A percentile compares a stretch with the other conserved stretches of the same genome.
These are phyloP conservation scores for Rhagophthalmus giganteus DNA, from an alignment of 2,888 invertebrate species.

Conservation along the genomic window DNA sequence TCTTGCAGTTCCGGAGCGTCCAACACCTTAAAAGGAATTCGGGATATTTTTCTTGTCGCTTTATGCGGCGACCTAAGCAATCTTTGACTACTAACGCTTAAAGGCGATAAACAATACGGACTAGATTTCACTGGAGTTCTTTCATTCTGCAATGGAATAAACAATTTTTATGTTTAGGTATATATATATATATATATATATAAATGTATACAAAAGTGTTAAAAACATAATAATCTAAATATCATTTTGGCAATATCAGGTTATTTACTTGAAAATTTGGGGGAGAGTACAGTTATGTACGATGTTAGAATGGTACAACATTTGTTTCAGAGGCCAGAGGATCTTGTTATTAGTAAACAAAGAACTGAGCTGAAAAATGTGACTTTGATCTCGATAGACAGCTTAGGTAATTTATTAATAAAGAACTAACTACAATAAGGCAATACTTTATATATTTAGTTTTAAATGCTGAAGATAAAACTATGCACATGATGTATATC, in stretches of 20 bases:
- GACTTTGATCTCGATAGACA: no score
- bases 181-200: not conserved
- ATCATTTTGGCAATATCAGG: not conserved
- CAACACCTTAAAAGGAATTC: slow-evolving; percentile 97
- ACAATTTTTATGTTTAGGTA: not conserved
- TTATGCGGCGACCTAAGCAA: slow-evolving; percentile 92
- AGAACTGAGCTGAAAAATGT: no score
- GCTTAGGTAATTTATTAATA: no score
- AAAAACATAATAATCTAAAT: not conserved
- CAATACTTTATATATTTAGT: no score
- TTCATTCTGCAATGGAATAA: slow-evolving; percentile 64
- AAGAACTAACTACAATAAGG: no score
- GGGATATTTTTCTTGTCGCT: slow-evolving; percentile 96
- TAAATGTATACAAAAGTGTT: not conserved
- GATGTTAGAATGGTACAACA: not conserved
- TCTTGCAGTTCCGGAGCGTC: slow-evolving; percentile 97
- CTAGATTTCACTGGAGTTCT: slow-evolving; percentile 67
- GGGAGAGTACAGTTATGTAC: no score
- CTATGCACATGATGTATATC: no score
- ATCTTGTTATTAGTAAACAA: no score
- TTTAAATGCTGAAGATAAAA: no score
- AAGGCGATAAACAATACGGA: slow-evolving; percentile 92
- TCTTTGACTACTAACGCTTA: slow-evolving; percentile 94
- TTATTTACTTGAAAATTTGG: not conserved
- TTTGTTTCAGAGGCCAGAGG: no score